These are phyloP conservation scores for Xenopus borealis DNA, from an alignment of 2,113 vertebrate species.

Conservation along the genomic window DNA sequence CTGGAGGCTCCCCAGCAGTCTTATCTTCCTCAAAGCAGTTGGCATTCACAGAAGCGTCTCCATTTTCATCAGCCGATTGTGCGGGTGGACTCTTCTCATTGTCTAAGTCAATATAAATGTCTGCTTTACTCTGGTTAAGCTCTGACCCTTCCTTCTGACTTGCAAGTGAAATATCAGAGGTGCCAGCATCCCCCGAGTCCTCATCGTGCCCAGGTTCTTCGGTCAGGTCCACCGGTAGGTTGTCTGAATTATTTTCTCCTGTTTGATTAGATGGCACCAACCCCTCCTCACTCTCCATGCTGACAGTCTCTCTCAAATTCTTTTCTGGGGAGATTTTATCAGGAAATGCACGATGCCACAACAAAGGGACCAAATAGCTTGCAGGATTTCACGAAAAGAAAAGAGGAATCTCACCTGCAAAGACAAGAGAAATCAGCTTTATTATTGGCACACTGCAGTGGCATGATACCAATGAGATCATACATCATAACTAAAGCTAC, in stretches of 20 bases:
- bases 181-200: neutral
- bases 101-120: neutral
- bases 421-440: no score
- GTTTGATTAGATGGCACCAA: slow-evolving; percentile 51
- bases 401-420: slow-evolving; percentile 44
- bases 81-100: neutral
- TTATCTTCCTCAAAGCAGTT: slow-evolving; percentile 17
- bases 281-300: slow-evolving; percentile 60
- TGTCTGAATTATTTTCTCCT: slow-evolving; percentile 34
- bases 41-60: slow-evolving; percentile 11
- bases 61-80: slow-evolving; percentile 23
- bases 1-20: slow-evolving; percentile 43
- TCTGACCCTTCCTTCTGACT: slow-evolving; percentile 19
- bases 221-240: neutral
- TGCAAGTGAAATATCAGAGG: no score
- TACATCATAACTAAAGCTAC: no score
- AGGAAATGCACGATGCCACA: slow-evolving; percentile 66
- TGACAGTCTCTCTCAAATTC: slow-evolving; percentile 64
- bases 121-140: slow-evolving; percentile 13
- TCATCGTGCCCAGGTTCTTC: neutral
- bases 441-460: no score
- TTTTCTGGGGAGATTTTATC: slow-evolving; percentile 63
- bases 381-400: no score
- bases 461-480: no score
- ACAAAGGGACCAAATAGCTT: slow-evolving; percentile 70